These are phyloP conservation scores for Malurus leucopterus DNA, from an alignment of 2,797 vertebrate species.

Conservation along the genomic window DNA sequence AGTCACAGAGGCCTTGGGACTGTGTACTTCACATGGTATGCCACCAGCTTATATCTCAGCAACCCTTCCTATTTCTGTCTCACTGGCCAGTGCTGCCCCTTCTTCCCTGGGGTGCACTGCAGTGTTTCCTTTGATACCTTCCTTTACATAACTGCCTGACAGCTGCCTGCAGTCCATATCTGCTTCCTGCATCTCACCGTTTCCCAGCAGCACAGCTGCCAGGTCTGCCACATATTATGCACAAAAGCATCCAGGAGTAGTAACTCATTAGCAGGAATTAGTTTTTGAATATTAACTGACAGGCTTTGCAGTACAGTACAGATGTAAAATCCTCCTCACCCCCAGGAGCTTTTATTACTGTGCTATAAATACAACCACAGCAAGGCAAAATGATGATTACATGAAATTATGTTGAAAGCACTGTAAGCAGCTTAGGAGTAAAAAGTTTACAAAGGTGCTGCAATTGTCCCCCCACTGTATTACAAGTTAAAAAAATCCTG, in stretches of 20 bases:
- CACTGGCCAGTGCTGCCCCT: background rate
- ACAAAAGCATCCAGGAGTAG: conserved; percentile 4
- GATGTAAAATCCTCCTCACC: background rate
- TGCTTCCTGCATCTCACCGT: background rate
- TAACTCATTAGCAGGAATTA: conserved; percentile 26
- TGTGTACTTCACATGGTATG: background rate
- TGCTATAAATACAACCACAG: background rate
- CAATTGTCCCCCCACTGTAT: background rate
- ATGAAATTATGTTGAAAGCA: background rate
- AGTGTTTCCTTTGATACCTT: background rate
- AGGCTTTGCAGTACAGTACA: background rate
- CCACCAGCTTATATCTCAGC: background rate
- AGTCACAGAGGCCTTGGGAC: background rate
- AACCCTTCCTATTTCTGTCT: background rate
- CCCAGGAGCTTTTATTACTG: background rate
- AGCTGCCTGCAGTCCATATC: background rate
- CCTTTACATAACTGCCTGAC: background rate
- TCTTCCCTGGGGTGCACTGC: background rate
- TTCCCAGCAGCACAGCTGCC: conserved; percentile 8
- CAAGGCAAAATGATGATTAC: background rate
- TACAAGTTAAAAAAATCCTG: background rate
- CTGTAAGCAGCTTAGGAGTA: background rate
- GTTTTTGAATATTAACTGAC: conserved; percentile 16
- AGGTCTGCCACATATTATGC: background rate
- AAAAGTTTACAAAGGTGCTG: background rate